Evolutionary conservation across 2,113 vertebrate species (phyloP).

Genomic region (Chelonoidis abingdonii): DNA sequence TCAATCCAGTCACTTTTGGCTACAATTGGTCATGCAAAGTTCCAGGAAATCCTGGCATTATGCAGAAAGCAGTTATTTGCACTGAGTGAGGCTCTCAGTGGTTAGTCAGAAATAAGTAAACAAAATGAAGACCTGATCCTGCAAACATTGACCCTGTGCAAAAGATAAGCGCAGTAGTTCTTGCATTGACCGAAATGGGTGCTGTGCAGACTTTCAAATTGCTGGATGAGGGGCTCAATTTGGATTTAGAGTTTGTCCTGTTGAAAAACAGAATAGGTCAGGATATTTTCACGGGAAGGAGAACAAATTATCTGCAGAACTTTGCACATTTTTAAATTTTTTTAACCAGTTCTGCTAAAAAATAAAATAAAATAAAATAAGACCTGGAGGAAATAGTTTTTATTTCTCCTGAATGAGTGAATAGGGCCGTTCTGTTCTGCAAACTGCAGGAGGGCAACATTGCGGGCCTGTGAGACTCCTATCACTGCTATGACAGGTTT

Average conservation of each 20-base stretch:
- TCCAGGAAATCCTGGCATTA: rapidly evolving
- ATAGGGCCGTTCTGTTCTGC: not conserved
- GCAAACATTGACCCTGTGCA: not conserved
- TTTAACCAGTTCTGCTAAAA: not conserved
- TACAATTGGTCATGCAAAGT: not conserved
- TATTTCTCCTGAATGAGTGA: not conserved
- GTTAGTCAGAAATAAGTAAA: not conserved
- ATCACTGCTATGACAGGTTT: constrained; percentile 63
- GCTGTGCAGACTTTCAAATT: not conserved
- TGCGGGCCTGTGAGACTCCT: constrained; percentile 52
- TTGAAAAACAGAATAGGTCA: not conserved
- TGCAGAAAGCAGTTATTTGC: not conserved
- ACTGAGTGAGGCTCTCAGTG: not conserved
- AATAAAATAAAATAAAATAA: not conserved
- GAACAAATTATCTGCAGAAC: not conserved
- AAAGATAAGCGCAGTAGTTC: not conserved
- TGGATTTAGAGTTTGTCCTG: not conserved
- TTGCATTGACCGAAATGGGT: not conserved
- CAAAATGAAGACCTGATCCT: not conserved
- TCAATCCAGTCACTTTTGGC: not conserved
- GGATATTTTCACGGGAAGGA: not conserved
- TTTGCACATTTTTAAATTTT: not conserved
- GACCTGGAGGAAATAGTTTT: not conserved
- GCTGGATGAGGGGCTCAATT: not conserved
- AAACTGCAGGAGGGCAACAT: not conserved